Base-by-base conservation (phyloP, 2,797 vertebrate species). In the Tiaroga cobitis region DNA sequence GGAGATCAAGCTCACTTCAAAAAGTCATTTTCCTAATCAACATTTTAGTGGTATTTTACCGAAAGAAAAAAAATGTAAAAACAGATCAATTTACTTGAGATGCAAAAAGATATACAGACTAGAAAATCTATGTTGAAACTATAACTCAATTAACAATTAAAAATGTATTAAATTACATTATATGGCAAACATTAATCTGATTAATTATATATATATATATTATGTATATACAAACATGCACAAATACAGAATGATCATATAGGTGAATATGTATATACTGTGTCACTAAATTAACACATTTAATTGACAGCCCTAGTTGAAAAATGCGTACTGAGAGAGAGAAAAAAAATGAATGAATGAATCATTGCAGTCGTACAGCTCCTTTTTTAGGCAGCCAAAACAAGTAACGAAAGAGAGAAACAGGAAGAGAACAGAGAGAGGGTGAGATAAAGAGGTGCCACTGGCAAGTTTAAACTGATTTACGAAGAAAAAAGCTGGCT, bases 371-470 rank as follows among this genome's bases (percentile, higher is more conserved):
- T n/a, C n/a, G 3, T 54, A 73, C 67, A 56, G 65, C 63, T 70
- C 34, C 73, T 69, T 83, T 83, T 63, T 68, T 68, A 83, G 32
- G 61, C 82, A 51, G 61, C 37, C 63, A 80, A 79, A 79, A 80
- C 54, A 72, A 79, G 51, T 65, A 26, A 73, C 16, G 46, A 88
- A 61, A 80, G 9, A 81, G 56, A 74, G 54, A 73, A n/a, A 84
- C 18, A 21, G 39, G 32, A 61, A 74, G 84, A 54, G 26, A 70
- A 73, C 46, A 34, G 41, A 67, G 34, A 80, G 49, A 80, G 80
- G 87, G 74, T 68, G 80, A 86, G 34, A 85, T 68, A 86, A 26
- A 73, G 69, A 86, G 59, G 76, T 54, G 83, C 67, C 8, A 80
- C 67, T 85, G 83, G 73, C 75, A 56, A 34, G 54, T 80, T 46